Base-by-base conservation (phyloP, 2,113 vertebrate species). In the Tylochromis polylepis region DNA sequence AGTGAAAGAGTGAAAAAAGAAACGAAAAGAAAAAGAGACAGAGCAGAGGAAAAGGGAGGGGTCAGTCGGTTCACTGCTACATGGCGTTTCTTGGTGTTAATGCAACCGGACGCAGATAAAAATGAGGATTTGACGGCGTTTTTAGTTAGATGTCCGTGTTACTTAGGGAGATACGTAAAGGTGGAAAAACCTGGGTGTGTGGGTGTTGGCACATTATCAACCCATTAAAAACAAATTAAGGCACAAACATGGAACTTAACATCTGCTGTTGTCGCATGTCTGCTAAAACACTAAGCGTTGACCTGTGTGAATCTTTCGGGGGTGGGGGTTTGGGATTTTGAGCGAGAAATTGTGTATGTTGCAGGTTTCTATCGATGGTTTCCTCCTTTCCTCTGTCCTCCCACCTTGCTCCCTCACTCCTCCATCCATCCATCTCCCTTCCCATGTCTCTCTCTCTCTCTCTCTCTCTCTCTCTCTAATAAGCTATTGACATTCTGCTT, bases 401-500 rank as follows among this genome's bases (percentile, higher is more conserved):
- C 27, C 11, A 22, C 75, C 67, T 36, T 46, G 24, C 43, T 36
- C 16, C 36, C 56, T 81, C 16, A 29, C 20, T 34, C 36, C 41
- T 85, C 58, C 86, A 87, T 70, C 53, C 85, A 87, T 87, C 91
- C 85, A 72, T 89, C 90, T 86, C 87, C 80, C 70, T 85, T 84
- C 72, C 58, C 81, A 59, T 38, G 84, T 88, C 83, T 87, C 75
- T 79, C 53, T 81, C 53, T 57, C 11, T 87, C 75, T 79, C 53
- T 81, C 53, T 57, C 11, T 67, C 29, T 56, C 77, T 38, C 20
- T 38, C 82, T 84, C 79, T 86, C 87, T 84, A 91, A 93, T 91
- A 93, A 91, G 87, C 72, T 94, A 94, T 95, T 92, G 93, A 91
- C 93, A 92, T 92, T 93, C 91, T 95, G 91, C 87, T 94, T 93